Evolutionary conservation across 2,113 vertebrate genomes (phyloP).

Genomic region (Recurvirostra avosetta): DNA sequence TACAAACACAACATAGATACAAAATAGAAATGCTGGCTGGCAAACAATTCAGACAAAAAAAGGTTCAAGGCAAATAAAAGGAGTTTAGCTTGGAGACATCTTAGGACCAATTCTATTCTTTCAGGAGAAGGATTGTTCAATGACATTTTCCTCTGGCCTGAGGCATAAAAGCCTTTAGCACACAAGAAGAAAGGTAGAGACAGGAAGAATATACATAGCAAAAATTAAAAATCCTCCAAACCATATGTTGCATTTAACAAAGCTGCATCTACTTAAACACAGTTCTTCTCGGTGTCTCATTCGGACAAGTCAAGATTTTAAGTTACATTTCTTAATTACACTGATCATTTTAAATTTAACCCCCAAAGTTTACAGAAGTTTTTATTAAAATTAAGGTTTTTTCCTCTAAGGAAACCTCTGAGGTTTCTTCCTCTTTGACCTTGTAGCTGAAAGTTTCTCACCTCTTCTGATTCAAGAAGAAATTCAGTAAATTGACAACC

Average conservation of each 20-base stretch:
- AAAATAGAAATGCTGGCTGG: neutral
- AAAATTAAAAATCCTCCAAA: neutral
- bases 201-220: neutral
- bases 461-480: constrained; percentile 95
- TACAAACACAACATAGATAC: neutral
- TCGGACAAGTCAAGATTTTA: neutral
- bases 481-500: constrained; percentile 96
- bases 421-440: neutral
- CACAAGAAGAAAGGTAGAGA: neutral
- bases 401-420: neutral
- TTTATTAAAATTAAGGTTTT: neutral
- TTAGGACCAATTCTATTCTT: neutral
- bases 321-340: neutral
- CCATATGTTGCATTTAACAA: neutral
- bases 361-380: neutral
- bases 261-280: neutral
- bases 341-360: neutral
- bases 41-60: neutral
- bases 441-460: constrained; percentile 52
- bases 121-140: neutral
- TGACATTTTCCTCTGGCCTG: neutral
- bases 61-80: neutral
- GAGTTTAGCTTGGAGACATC: neutral
- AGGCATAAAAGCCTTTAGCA: neutral
- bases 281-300: neutral